Conservation (phyloP, 2,888 invertebrate species). For the Metellina segmentata region DNA sequence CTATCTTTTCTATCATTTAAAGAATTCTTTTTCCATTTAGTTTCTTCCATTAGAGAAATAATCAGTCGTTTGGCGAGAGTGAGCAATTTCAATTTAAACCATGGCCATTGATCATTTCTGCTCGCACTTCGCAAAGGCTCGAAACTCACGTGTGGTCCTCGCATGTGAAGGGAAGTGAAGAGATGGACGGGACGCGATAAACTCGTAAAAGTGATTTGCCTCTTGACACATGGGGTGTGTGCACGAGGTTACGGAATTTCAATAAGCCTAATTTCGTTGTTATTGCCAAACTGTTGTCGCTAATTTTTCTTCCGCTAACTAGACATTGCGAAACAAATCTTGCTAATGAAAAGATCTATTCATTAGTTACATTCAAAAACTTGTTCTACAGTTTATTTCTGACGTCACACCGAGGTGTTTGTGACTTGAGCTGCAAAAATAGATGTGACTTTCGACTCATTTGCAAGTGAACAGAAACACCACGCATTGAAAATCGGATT, state of each 20-base stretch:
- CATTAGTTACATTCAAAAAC: not conserved
- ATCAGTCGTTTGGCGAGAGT: not conserved
- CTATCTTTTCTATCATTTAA: too few species aligned
- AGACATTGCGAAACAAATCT: not conserved
- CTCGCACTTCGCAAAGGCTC: not conserved
- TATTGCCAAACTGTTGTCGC: not conserved
- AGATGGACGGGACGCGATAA: not conserved
- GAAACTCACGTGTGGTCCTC: slow-evolving; percentile 40
- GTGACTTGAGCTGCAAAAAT: too few species aligned
- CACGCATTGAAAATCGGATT: too few species aligned
- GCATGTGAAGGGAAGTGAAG: not conserved
- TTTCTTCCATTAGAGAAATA: not conserved
- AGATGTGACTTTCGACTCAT: too few species aligned
- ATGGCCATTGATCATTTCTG: slow-evolving; percentile 47
- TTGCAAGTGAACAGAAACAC: too few species aligned
- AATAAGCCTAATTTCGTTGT: slow-evolving; percentile 22
- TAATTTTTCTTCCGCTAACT: not conserved
- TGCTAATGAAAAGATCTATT: not conserved
- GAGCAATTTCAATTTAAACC: slow-evolving; percentile 46
- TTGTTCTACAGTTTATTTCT: not conserved
- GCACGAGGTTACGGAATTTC: not conserved
- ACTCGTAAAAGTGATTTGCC: slow-evolving; percentile 15
- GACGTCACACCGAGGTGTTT: too few species aligned
- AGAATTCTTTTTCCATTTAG: not conserved
- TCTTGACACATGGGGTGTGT: slow-evolving; percentile 27